Conservation (phyloP, 2,113 vertebrate genomes). For the Probosciger aterrimus region DNA sequence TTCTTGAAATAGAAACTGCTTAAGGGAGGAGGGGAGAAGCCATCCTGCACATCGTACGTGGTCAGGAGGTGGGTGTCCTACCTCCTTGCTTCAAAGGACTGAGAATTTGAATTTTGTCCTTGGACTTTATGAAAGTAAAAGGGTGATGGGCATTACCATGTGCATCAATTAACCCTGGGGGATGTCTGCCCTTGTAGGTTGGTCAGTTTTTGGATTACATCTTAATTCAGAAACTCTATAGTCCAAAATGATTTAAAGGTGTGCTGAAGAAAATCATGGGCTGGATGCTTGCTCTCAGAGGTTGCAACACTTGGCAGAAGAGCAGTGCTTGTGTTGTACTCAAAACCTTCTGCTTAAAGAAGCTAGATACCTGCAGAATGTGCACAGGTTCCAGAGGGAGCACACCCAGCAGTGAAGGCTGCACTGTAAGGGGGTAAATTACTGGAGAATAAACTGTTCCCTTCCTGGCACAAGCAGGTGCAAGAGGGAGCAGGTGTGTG, state of each 20-base stretch:
- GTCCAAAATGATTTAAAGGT: not conserved
- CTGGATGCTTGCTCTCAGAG: not conserved
- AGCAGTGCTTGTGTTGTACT: not conserved
- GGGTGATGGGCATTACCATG: not conserved
- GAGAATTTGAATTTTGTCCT: not conserved
- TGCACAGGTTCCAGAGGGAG: not conserved
- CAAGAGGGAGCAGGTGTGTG: not conserved
- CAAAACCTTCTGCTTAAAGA: not conserved
- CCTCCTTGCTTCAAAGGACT: not conserved
- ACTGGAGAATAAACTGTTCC: not conserved
- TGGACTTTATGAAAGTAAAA: not conserved
- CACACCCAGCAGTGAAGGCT: not conserved
- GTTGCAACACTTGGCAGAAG: not conserved
- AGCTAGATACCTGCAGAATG: not conserved
- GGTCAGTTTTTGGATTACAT: not conserved
- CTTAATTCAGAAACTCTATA: not conserved
- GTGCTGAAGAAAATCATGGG: not conserved
- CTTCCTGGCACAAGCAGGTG: not conserved
- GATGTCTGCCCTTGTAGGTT: not conserved
- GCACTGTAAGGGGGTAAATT: not conserved
- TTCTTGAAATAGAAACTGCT: not conserved
- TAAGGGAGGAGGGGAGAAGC: rapidly evolving
- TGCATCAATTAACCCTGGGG: rapidly evolving
- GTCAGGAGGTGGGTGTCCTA: not conserved
- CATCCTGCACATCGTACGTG: not conserved